Evolutionary conservation across 2,113 vertebrate genomes (phyloP).

Genomic region (Ammospiza caudacuta): DNA sequence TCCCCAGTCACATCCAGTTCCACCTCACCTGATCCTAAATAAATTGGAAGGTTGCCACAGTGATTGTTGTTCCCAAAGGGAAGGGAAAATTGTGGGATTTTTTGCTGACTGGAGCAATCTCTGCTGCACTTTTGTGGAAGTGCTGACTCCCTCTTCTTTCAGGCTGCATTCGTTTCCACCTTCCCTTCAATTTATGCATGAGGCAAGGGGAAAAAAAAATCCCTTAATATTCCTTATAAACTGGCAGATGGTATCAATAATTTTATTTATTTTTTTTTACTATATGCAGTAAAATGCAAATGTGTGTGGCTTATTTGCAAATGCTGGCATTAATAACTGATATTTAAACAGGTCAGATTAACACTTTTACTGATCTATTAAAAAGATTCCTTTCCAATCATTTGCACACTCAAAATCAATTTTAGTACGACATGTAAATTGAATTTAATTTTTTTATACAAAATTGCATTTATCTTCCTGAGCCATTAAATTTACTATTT

Average conservation of each 20-base stretch:
- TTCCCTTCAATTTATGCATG: conserved; percentile 64
- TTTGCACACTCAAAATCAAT: conserved; percentile 81
- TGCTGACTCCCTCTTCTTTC: conserved; percentile 79
- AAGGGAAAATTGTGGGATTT: conserved; percentile 70
- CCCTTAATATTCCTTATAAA: conserved; percentile 73
- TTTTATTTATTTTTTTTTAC: conserved; percentile 53
- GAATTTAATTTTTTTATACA: conserved; percentile 76
- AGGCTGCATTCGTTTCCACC: conserved; percentile 48
- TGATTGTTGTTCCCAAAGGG: conserved; percentile 38
- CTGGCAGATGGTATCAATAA: conserved; percentile 57
- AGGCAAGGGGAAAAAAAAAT: conserved; percentile 50
- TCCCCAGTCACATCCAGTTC: background rate
- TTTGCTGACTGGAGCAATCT: conserved; percentile 78
- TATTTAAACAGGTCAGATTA: conserved; percentile 73
- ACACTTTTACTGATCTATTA: conserved; percentile 68
- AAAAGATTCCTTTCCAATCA: conserved; percentile 69
- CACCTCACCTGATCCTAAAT: background rate
- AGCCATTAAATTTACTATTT: conserved; percentile 81
- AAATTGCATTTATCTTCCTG: conserved; percentile 77
- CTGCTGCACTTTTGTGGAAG: conserved; percentile 75
- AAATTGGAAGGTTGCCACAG: background rate
- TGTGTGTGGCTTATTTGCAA: conserved; percentile 70
- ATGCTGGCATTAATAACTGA: conserved; percentile 75
- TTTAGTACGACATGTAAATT: conserved; percentile 77
- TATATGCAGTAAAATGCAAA: conserved; percentile 76